Evolutionary conservation across 2,797 vertebrate species (phyloP).

Genomic region (Anabas testudineus): DNA sequence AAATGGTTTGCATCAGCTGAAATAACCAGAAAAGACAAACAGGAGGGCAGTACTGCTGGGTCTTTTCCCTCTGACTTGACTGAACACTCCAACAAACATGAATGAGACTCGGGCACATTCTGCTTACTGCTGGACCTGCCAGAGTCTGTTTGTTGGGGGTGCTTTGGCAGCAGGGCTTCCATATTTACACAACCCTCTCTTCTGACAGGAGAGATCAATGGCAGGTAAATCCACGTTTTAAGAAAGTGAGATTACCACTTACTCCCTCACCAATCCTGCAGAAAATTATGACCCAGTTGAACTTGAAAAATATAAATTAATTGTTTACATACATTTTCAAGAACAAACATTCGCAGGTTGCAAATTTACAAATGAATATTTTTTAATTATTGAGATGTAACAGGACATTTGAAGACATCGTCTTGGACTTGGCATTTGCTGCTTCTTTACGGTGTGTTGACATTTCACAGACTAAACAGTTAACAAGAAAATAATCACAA

Average conservation of each 20-base stretch:
- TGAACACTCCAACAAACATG: background rate
- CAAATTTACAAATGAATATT: no score
- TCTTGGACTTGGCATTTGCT: no score
- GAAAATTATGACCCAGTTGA: background rate
- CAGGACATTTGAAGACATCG: background rate
- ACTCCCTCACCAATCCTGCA: background rate
- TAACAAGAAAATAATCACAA: no score
- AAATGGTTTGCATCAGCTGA: background rate
- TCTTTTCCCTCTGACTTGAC: background rate
- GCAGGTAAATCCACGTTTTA: background rate
- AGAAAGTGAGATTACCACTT: background rate
- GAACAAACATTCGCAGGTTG: no score
- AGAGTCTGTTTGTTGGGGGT: background rate
- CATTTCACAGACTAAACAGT: background rate
- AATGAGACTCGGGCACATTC: background rate
- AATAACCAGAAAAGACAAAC: background rate
- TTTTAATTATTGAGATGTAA: background rate
- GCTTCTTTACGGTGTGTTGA: background rate
- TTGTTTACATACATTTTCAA: no score
- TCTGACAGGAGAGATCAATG: background rate
- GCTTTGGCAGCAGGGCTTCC: background rate
- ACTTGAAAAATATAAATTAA: no score
- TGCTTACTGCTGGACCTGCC: background rate
- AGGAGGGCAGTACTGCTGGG: background rate
- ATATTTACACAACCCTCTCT: background rate